A percentile compares a stretch with the other conserved stretches of the same genome.
Conservation (phyloP, 2,888 invertebrate species). For the Cerceris rybyensis region DNA sequence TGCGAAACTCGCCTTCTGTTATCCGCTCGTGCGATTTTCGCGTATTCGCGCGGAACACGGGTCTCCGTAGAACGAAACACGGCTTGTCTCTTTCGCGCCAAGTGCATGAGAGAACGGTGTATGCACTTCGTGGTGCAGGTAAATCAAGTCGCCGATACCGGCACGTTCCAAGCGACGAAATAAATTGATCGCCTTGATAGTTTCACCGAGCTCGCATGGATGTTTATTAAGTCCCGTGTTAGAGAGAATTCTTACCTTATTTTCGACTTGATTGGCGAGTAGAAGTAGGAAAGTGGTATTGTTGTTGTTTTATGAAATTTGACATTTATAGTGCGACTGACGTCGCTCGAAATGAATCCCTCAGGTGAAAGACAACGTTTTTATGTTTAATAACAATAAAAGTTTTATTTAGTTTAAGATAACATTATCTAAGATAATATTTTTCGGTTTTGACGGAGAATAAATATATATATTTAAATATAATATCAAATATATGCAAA, state of each 20-base stretch:
- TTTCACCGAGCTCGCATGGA: background rate
- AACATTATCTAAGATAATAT: too few relatives aligned
- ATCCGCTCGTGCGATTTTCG: conserved; percentile 21
- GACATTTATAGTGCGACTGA: background rate
- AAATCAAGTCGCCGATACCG: conserved; percentile 7
- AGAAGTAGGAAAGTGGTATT: background rate
- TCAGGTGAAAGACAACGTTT: too few relatives aligned
- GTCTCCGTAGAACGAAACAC: conserved; percentile 24
- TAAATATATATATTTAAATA: too few relatives aligned
- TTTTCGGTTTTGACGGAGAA: too few relatives aligned
- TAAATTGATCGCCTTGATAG: conserved; percentile 19
- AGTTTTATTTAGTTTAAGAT: too few relatives aligned
- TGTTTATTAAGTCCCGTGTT: conserved; percentile 14
- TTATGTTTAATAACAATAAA: too few relatives aligned
- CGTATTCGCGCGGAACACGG: conserved; percentile 33
- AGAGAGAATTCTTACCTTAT: background rate
- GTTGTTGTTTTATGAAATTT: background rate
- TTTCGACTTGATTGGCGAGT: background rate
- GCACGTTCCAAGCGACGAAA: conserved; percentile 27
- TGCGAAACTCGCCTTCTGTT: conserved; percentile 31
- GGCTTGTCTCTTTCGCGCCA: background rate
- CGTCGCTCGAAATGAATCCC: too few relatives aligned
- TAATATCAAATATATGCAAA: too few relatives aligned
- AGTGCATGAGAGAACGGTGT: background rate
- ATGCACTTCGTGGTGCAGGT: conserved; percentile 9